Evolutionary conservation across 2,888 invertebrate species (phyloP), one percentile per base, ranked within the genome.

Genomic region (Diplazon laetatorius): DNA sequence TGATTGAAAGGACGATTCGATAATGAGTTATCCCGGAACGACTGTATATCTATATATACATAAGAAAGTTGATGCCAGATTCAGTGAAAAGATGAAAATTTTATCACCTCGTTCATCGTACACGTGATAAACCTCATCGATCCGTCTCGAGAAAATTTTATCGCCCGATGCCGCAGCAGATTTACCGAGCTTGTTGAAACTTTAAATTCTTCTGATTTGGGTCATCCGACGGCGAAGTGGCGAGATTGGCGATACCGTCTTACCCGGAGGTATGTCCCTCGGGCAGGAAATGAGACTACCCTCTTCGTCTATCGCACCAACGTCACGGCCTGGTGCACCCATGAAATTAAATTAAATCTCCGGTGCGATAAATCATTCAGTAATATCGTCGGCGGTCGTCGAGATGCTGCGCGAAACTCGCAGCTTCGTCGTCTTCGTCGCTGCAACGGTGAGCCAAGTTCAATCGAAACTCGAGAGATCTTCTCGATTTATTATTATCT

Each of bases 321-420:
- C 37, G 44, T 39, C n/a, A n/a, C 68, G 44, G 39, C 69, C 63
- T 44, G 63, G 69, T 59, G 69, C 60, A 70, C 69, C 39, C 73
- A 71, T 73, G 63, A 77, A 83, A 82, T 83, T 83, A 83, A 83
- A 82, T 83, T 83, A 80, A 83, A 82, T 78, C 78, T 77, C 78
- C 69, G 72, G 70, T 72, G 76, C 71, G 80, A 82, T 83, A 81
- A 82, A 82, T 82, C 80, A 82, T 80, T 78, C 63, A 44, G 37
- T 62, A 63, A 73, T 73, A 78, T 5, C 73, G 69, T 69, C 63
- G 69, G 69, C 44, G 69, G 63, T 63, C 59, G 10, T 22, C 69
- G 59, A 59, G 69, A 73, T 65, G 69, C 68, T 63, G 59, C 73
- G 73, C 73, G 73, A 77, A 55, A 46, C 14, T 50, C n/a, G 37